Percentiles rank a stretch among this genome's conserved stretches.
Conservation (phyloP, 1,140 invertebrate species). For the Stenopsyche tienmushanensis region DNA sequence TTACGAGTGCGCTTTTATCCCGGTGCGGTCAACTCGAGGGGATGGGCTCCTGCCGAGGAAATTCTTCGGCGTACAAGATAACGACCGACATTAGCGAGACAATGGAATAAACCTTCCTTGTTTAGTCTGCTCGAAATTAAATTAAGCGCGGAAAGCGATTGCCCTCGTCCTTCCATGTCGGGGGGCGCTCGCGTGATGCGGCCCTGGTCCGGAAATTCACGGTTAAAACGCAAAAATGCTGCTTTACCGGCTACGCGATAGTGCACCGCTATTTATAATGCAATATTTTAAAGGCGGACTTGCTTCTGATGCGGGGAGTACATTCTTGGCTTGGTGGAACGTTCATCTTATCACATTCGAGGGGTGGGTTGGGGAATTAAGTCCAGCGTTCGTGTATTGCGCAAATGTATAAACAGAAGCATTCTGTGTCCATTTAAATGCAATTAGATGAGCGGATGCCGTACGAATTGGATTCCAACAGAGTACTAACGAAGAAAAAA, state of each 20-base stretch:
- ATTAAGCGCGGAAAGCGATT: constrained; percentile 18
- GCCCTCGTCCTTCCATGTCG: background rate
- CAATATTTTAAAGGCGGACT: no score
- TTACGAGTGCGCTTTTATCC: constrained; percentile 31
- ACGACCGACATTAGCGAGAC: constrained; percentile 36
- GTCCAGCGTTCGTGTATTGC: no score
- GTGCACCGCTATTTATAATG: background rate
- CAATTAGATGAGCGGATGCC: no score
- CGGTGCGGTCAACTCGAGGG: constrained; percentile 23
- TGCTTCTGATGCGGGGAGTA: no score
- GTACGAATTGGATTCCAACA: no score
- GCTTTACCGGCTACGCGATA: background rate
- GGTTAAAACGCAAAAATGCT: background rate
- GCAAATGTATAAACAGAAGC: no score
- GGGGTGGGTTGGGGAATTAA: no score
- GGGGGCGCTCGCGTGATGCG: background rate
- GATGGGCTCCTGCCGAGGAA: background rate
- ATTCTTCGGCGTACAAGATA: constrained; percentile 34
- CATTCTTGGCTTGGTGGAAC: no score
- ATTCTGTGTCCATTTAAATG: no score
- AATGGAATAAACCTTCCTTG: constrained; percentile 29
- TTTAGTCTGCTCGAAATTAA: constrained; percentile 36
- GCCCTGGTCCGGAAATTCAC: background rate
- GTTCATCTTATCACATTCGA: no score
- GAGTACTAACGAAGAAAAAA: no score